Evolutionary conservation across 1,140 invertebrate genomes (phyloP).

Genomic region (Anoplophora glabripennis): DNA sequence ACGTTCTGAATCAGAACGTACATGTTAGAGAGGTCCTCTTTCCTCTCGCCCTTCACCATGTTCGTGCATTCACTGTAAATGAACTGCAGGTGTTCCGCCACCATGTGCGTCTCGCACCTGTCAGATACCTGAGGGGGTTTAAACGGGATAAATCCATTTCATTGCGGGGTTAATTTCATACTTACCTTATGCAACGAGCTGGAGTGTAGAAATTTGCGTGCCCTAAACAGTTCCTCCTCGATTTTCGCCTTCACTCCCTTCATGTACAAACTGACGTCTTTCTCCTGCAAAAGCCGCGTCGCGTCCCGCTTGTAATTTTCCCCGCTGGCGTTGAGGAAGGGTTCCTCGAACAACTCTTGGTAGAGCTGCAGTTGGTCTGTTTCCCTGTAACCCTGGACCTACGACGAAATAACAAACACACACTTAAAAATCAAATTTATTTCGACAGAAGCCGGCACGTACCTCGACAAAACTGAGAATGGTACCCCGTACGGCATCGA

Average conservation of each 20-base stretch:
- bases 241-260: slow-evolving; percentile 81
- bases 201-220: slow-evolving; percentile 78
- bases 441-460: too few relatives aligned
- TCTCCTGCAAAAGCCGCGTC: slow-evolving; percentile 72
- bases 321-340: slow-evolving; percentile 79
- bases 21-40: slow-evolving; percentile 84
- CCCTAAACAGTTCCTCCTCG: slow-evolving; percentile 80
- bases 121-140: slow-evolving; percentile 56
- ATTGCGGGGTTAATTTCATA: not conserved
- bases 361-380: slow-evolving; percentile 75
- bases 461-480: slow-evolving; percentile 85
- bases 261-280: slow-evolving; percentile 88
- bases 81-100: slow-evolving; percentile 82
- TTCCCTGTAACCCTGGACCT: slow-evolving; percentile 62
- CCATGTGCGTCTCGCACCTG: slow-evolving; percentile 79
- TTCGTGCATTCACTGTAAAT: slow-evolving; percentile 82
- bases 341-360: slow-evolving; percentile 81
- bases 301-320: slow-evolving; percentile 81
- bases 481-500: slow-evolving; percentile 77
- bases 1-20: slow-evolving; percentile 87
- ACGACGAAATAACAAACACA: not conserved
- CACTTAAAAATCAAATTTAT: not conserved
- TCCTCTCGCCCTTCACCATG: slow-evolving; percentile 79
- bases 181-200: slow-evolving; percentile 56
- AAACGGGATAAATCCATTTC: not conserved